phyloP scores from a whole-genome alignment of 35 echinoderm and acorn worm genomes.

The Patiria miniata region DNA sequence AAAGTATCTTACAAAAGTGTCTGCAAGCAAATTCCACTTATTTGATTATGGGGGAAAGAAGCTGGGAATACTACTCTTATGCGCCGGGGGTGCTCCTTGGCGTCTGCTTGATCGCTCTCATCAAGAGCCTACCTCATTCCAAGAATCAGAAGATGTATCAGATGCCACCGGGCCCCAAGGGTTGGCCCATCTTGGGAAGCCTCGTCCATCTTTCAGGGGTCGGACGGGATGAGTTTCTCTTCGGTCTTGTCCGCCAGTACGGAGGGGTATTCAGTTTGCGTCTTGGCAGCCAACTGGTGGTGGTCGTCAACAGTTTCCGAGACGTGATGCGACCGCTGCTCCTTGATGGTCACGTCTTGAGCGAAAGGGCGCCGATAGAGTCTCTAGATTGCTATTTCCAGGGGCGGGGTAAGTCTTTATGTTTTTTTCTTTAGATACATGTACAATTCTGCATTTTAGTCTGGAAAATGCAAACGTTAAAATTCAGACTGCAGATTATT shows the following conservation, averaged over 20 bases:
- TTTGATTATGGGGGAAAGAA: background rate
- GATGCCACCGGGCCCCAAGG: constrained; percentile 8
- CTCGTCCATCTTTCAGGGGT: background rate
- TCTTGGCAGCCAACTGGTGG: background rate
- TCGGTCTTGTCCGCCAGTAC: background rate
- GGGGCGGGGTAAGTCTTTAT: constrained; percentile 3
- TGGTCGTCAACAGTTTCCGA: background rate
- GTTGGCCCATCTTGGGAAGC: background rate
- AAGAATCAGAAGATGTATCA: background rate
- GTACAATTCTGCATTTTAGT: no score
- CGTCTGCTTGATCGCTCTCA: background rate
- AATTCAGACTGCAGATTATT: no score
- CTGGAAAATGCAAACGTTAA: no score
- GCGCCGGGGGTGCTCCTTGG: background rate
- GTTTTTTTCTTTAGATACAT: no score
- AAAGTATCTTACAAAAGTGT: no score
- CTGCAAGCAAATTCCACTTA: background rate
- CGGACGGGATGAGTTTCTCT: background rate
- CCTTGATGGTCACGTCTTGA: constrained; percentile 7
- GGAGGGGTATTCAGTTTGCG: background rate
- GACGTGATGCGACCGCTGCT: background rate
- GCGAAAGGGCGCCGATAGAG: constrained; percentile 16
- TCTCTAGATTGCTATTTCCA: constrained; percentile 3
- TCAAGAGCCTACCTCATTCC: background rate
- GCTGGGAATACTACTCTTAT: background rate